Conservation (phyloP, 2,797 vertebrate genomes). For the Tiaroga cobitis region DNA sequence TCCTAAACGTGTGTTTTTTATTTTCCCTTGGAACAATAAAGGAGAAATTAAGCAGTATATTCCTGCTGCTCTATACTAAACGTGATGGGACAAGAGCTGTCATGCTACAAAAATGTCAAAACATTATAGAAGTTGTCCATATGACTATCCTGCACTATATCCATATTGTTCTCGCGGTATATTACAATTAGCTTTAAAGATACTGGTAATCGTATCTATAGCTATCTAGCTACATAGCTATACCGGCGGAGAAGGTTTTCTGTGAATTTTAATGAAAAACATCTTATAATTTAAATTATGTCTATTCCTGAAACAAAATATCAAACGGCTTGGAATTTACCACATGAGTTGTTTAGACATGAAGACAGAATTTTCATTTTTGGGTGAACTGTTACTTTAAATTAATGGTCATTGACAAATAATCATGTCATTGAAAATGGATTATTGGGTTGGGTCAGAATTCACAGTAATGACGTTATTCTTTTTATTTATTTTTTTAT, state of each 20-base stretch:
- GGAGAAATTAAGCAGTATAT: neutral
- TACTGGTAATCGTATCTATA: neutral
- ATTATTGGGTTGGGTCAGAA: neutral
- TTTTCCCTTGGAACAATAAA: neutral
- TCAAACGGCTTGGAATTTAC: neutral
- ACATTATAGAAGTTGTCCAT: neutral
- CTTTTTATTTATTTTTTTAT: neutral
- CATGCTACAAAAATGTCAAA: neutral
- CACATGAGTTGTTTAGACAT: neutral
- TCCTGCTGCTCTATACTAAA: neutral
- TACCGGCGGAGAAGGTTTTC: neutral
- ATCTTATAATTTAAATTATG: neutral
- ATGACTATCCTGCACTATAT: neutral
- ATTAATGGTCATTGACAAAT: neutral
- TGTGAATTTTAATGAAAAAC: neutral
- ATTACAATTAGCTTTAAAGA: neutral
- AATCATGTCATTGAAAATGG: neutral
- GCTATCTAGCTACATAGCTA: neutral
- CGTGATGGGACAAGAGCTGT: neutral
- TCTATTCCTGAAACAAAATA: neutral
- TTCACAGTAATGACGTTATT: neutral
- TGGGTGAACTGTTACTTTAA: neutral
- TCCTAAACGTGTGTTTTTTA: neutral
- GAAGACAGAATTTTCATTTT: neutral
- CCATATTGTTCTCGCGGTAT: neutral